Base-by-base conservation (phyloP, 2,797 vertebrate genomes). In the Chloroceryle inda region DNA sequence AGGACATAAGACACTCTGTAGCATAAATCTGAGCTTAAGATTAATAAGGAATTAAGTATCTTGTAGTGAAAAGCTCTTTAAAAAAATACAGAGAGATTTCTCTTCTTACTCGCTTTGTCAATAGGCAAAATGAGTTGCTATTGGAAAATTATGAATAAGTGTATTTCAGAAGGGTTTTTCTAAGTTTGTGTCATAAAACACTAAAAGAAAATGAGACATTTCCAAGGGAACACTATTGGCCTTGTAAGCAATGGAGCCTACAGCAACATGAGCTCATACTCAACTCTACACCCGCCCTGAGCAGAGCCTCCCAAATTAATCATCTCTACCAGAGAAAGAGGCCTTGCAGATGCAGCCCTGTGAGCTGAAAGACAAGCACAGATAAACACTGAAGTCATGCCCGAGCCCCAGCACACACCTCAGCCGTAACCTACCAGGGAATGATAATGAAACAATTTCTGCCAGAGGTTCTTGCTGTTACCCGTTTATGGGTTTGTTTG, bases 351-450 rank as follows among this genome's bases (percentile, higher is more conserved):
- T 0, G 23, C 44, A n/a, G 24, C 37, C 2, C 0, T 9, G 18
- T 1, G 35, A 59, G 62, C 40, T 29, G 31, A 27, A 42, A 29
- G 18, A 27, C 4, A 24, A 58, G 22, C 21, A 44, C 1, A 1
- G 24, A n/a, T 3, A 8, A 66, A 56, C n/a, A 23, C 2, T 42
- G 29, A 47, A 33, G 29, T 35, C 2, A 0, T 19, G 16, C 21
- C 40, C 40, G 49, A 74, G 17, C 23, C 45, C 33, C 42, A 33
- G 10, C 33, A 35, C 55, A 58, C 55, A 58, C 55, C 55, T 58
- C 55, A 35, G 55, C 55, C 55, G 16, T 38, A 16, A 5, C n/a
- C 38, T 15, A 29, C 37, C 47, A 55, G 12, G 2, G 22, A 67
- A 63, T 69, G 37, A 19, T 6, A 66, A 2, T 1, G 3, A n/a